Percentiles rank a stretch among this genome's conserved stretches.
These are phyloP conservation scores for Mythimna loreyi DNA, from an alignment of 2,888 invertebrate genomes.

Conservation along the genomic window DNA sequence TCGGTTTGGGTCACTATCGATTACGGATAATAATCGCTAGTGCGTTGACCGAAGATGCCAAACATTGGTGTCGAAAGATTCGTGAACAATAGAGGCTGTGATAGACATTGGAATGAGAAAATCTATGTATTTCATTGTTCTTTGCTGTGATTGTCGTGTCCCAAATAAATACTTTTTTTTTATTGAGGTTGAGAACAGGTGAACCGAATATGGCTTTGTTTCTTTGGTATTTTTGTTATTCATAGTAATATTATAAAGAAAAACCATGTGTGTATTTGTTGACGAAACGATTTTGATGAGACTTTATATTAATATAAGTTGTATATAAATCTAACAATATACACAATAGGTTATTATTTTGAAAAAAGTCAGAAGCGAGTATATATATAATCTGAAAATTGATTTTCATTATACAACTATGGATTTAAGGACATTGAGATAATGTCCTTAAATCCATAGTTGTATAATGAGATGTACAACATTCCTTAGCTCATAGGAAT, in stretches of 20 bases:
- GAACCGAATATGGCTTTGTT: not conserved
- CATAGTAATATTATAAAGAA: too few species aligned
- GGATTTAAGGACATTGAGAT: too few species aligned
- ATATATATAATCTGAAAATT: too few species aligned
- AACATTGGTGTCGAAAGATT: constrained; percentile 36
- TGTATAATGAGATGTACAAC: not conserved
- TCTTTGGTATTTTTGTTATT: too few species aligned
- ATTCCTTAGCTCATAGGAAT: not conserved
- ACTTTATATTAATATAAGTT: too few species aligned
- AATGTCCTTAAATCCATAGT: not conserved
- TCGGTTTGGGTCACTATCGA: constrained; percentile 61
- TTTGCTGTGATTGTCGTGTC: constrained; percentile 3
- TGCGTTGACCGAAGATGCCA: constrained; percentile 45
- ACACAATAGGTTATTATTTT: too few species aligned
- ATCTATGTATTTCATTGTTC: constrained; percentile 46
- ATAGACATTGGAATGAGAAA: constrained; percentile 26
- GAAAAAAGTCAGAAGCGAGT: too few species aligned
- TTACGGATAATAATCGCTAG: constrained; percentile 55
- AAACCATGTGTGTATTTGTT: too few species aligned
- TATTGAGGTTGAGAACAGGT: not conserved
- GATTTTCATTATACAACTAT: too few species aligned
- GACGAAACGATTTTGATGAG: too few species aligned
- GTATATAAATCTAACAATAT: too few species aligned
- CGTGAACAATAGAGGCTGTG: constrained; percentile 49
- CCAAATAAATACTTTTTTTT: not conserved